Percentiles rank a stretch among this genome's conserved stretches.
phyloP scores from a whole-genome alignment of 2,888 invertebrate species.

The Lapara coniferarum region DNA sequence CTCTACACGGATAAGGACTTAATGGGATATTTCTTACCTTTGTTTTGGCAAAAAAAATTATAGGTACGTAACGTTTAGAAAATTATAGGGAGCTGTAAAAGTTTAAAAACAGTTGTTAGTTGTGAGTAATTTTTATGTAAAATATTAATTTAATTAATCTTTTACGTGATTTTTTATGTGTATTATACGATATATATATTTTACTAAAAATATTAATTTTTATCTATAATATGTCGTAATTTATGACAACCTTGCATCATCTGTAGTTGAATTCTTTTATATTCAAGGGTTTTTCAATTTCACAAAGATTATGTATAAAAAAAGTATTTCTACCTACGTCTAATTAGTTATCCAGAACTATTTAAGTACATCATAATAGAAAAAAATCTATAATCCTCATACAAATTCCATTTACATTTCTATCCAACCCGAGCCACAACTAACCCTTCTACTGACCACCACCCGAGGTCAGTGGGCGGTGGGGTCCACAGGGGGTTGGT shows the following conservation, averaged over 20 bases:
- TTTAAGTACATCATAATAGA: conserved; percentile 34
- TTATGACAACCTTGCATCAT: no score
- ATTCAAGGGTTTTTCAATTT: not conserved
- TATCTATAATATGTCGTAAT: no score
- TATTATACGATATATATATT: no score
- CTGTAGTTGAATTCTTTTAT: not conserved
- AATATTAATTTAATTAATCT: no score
- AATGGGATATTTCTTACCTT: conserved; percentile 31
- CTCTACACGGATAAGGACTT: conserved; percentile 35
- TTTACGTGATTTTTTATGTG: no score
- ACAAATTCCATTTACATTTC: conserved; percentile 49
- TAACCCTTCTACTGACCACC: conserved; percentile 64
- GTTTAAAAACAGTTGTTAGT: no score
- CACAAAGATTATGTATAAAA: not conserved
- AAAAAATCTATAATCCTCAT: conserved; percentile 28
- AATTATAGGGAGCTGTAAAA: no score
- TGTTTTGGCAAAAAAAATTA: no score
- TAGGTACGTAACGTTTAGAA: no score
- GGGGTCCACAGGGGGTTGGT: conserved; percentile 50
- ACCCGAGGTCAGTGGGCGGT: conserved; percentile 66
- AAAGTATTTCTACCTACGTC: not conserved
- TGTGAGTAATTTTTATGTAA: no score
- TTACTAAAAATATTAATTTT: no score
- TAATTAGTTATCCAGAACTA: no score
- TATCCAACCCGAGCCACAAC: conserved; percentile 40